Percentiles rank a stretch among this genome's conserved stretches.
phyloP scores from a whole-genome alignment of 2,113 vertebrate species.

The Pelodiscus sinensis region DNA sequence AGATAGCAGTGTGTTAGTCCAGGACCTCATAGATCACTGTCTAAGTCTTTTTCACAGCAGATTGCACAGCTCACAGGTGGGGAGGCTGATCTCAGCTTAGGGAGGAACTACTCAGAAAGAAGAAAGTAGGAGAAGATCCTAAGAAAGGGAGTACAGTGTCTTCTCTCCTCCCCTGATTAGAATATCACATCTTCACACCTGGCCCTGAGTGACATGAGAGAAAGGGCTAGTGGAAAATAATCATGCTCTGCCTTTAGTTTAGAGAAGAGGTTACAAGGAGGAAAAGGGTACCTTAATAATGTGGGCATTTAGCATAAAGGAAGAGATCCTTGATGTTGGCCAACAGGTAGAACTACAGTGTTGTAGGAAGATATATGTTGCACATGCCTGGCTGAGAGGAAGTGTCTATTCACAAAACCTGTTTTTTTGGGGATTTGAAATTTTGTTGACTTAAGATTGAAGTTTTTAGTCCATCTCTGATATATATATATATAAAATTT shows the following conservation, averaged over 20 bases:
- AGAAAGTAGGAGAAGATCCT: not conserved
- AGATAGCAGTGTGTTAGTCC: not conserved
- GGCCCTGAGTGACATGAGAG: not conserved
- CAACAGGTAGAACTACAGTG: not conserved
- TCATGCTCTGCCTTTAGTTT: not conserved
- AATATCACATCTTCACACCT: not conserved
- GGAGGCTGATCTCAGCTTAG: not conserved
- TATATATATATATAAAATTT: not conserved
- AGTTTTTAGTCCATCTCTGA: not conserved
- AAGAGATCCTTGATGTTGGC: not conserved
- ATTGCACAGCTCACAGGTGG: rapidly evolving
- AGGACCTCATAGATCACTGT: not conserved
- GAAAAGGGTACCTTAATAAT: not conserved
- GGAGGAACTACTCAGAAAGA: not conserved
- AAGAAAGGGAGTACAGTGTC: not conserved
- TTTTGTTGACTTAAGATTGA: not conserved
- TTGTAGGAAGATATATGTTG: not conserved
- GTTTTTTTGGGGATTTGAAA: not conserved
- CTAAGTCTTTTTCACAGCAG: not conserved
- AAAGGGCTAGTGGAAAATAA: rapidly evolving
- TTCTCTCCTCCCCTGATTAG: rapidly evolving
- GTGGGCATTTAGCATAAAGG: not conserved
- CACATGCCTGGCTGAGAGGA: not conserved
- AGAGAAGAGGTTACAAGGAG: not conserved
- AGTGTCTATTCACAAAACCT: not conserved